A percentile compares a stretch with the other conserved stretches of the same genome.
phyloP scores from a whole-genome alignment of 2,888 invertebrate genomes.

The Leuctra nigra region DNA sequence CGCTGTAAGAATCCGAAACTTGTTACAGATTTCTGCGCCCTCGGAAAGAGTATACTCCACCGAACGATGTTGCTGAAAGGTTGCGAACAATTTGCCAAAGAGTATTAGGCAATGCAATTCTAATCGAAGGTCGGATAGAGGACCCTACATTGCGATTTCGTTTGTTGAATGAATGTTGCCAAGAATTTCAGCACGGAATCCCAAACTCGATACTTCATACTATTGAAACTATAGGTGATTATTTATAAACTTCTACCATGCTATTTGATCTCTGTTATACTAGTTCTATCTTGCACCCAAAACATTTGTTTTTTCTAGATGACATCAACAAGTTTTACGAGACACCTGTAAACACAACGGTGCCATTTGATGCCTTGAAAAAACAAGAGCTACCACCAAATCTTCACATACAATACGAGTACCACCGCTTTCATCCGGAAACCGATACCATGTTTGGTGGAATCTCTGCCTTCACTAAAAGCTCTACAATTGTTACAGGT shows the following conservation, averaged over 20 bases:
- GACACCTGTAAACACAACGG: conserved; percentile 59
- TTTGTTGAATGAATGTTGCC: conserved; percentile 61
- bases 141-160: conserved; percentile 51
- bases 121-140: conserved; percentile 41
- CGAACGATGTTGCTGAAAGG: conserved; percentile 53
- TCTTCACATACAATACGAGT: conserved; percentile 74
- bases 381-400: conserved; percentile 76
- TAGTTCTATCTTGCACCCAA: too few species aligned
- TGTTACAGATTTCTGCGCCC: conserved; percentile 65
- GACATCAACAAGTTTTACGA: conserved; percentile 66
- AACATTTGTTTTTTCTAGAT: conserved; percentile 43
- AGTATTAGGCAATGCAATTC: conserved; percentile 42
- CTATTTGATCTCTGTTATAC: too few species aligned
- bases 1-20: too few species aligned
- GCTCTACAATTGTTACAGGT: conserved; percentile 78
- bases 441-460: conserved; percentile 68
- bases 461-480: conserved; percentile 74
- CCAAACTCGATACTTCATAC: conserved; percentile 76
- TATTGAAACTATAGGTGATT: conserved; percentile 66
- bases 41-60: conserved; percentile 67
- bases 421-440: conserved; percentile 77
- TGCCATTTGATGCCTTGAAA: conserved; percentile 67
- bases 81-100: conserved; percentile 54
- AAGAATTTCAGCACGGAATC: conserved; percentile 66
- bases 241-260: too few species aligned